Base-by-base conservation (phyloP, 2,113 vertebrate species). In the Pardalotus punctatus region DNA sequence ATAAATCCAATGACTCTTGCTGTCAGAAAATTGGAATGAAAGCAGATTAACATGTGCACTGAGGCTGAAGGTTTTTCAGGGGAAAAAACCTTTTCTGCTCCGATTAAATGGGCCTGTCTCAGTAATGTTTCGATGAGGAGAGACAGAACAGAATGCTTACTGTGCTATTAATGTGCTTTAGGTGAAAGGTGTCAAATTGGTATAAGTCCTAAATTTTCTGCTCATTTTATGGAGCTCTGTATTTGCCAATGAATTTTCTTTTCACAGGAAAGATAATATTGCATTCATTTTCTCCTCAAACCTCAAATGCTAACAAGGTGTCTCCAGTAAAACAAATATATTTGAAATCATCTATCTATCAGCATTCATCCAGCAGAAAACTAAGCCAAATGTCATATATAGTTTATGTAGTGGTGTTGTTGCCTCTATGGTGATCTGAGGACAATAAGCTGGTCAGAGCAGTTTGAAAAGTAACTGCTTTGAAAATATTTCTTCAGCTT, bases 11-110 rank as follows among this genome's bases (percentile, higher is more conserved):
- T 86, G 79, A 81, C 45, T 91, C 65, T 83, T n/a, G 25, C 58
- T 95, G 85, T 90, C 86, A 92, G 71, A 83, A 93, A 90, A 85
- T 57, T 91, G 81, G 84, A 81, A 74, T 67, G 78, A 92, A 95
- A n/a, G 83, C 66, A 79, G 85, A 86, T 94, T 90, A 94, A 83
- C 81, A 27, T 57, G 64, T 91, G 78, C 50, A 77, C 31, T 0
- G 4, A 66, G 22, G 92, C 79, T 93, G 86, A 96, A 84, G 61
- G 42, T 48, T 87, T 81, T 80, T 67, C 51, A 29, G 56, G 40
- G 61, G 29, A 54, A 66, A 81, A 10, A 4, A 8, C 82, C n/a
- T 47, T 93, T 84, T 43, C 71, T 76, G 53, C 61, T 92, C 72
- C 56, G 78, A 15, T 86, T 87, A 93, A 89, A 61, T 12, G 10